Evolutionary conservation across 23 tunicate species (phyloP).

Genomic region (Corella eumyota): DNA sequence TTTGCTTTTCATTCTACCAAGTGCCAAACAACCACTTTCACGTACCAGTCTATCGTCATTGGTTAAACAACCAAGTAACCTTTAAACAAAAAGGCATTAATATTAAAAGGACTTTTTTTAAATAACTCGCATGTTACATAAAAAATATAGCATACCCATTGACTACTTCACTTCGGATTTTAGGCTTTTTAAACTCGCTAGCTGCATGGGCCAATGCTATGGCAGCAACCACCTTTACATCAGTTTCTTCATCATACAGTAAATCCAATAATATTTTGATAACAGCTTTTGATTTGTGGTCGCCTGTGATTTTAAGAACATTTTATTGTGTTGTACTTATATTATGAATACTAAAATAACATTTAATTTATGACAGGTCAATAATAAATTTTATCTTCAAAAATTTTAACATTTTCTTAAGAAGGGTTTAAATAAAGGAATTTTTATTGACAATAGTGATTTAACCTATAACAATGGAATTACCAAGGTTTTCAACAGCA

Average conservation of each 20-base stretch:
- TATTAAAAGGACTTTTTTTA: not conserved
- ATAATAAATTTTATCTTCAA: too few species aligned
- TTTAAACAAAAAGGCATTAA: not conserved
- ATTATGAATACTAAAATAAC: not conserved
- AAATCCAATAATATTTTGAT: constrained; percentile 59
- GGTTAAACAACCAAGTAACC: constrained; percentile 42
- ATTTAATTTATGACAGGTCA: too few species aligned
- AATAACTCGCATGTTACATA: not conserved
- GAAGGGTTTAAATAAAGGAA: not conserved
- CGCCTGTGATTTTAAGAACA: constrained; percentile 14
- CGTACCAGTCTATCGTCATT: constrained; percentile 61
- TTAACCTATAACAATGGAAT: too few species aligned
- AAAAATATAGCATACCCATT: constrained; percentile 14
- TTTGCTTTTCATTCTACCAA: constrained; percentile 79
- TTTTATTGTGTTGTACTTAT: too few species aligned
- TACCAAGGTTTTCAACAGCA: constrained; percentile 63
- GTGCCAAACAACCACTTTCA: constrained; percentile 81
- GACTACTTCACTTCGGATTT: constrained; percentile 36
- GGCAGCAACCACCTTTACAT: constrained; percentile 69
- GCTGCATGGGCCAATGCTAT: constrained; percentile 85
- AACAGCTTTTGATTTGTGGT: constrained; percentile 62
- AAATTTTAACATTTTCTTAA: too few species aligned
- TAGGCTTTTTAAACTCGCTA: constrained; percentile 38
- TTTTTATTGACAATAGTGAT: too few species aligned
- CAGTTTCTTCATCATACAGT: constrained; percentile 75